Evolutionary conservation across 2,797 vertebrate species (phyloP).

Genomic region (Tokudaia tokunoshimensis): DNA sequence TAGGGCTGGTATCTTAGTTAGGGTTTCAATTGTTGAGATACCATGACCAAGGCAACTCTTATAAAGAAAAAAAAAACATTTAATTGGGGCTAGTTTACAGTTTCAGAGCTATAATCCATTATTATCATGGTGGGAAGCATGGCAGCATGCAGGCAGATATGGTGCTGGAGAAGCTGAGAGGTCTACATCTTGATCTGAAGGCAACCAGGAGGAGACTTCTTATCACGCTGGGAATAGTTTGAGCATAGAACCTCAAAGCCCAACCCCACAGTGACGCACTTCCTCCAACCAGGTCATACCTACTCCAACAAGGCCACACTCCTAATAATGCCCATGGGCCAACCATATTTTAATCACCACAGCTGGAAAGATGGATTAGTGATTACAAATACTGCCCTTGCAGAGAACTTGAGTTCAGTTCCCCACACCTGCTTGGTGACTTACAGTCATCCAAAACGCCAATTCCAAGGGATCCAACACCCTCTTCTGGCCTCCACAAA

Average conservation of each 20-base stretch:
- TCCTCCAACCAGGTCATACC: neutral
- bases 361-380: neutral
- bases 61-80: neutral
- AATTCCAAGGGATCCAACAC: neutral
- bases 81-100: neutral
- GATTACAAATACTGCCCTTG: neutral
- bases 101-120: neutral
- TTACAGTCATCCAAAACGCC: neutral
- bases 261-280: neutral
- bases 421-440: neutral
- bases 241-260: neutral
- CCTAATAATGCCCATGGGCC: neutral
- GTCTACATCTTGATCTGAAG: neutral
- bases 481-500: neutral
- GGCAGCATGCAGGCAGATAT: neutral
- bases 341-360: neutral
- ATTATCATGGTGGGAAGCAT: neutral
- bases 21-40: neutral
- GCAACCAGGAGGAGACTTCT: neutral
- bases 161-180: neutral
- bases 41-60: neutral
- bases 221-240: neutral
- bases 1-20: neutral
- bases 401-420: neutral
- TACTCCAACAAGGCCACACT: neutral